phyloP scores from a whole-genome alignment of 2,113 vertebrate genomes.

The Nyctibius bracteatus region DNA sequence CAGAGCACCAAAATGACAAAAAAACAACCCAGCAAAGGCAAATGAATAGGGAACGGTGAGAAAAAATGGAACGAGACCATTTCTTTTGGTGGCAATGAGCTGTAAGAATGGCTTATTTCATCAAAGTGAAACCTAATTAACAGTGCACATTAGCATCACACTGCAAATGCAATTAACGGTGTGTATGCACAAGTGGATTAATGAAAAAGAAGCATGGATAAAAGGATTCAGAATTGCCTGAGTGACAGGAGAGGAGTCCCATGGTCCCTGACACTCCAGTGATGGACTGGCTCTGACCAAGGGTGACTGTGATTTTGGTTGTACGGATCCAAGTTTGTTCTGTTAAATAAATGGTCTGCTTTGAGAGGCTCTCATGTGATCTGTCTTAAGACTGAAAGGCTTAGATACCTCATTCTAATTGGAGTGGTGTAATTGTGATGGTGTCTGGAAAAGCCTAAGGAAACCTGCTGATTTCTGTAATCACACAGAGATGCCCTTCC shows the following conservation, averaged over 20 bases:
- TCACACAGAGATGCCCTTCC: background rate
- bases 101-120: constrained; percentile 44
- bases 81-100: constrained; percentile 45
- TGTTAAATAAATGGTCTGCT: background rate
- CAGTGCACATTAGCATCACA: background rate
- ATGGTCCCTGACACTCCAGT: background rate
- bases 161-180: constrained; percentile 38
- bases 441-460: background rate
- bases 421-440: background rate
- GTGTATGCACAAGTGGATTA: background rate
- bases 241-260: background rate
- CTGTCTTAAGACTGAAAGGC: constrained; percentile 1
- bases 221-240: constrained; percentile 20
- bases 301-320: background rate
- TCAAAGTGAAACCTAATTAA: constrained; percentile 51
- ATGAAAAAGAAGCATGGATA: background rate
- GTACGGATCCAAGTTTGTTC: background rate
- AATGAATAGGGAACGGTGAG: background rate
- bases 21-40: background rate
- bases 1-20: constrained; percentile 1
- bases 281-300: constrained; percentile 11
- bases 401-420: constrained; percentile 6
- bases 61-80: background rate
- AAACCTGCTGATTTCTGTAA: background rate
- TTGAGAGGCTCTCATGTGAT: background rate